phyloP scores from a whole-genome alignment of 2,797 vertebrate genomes.

The Alcedo quadribrachys region DNA sequence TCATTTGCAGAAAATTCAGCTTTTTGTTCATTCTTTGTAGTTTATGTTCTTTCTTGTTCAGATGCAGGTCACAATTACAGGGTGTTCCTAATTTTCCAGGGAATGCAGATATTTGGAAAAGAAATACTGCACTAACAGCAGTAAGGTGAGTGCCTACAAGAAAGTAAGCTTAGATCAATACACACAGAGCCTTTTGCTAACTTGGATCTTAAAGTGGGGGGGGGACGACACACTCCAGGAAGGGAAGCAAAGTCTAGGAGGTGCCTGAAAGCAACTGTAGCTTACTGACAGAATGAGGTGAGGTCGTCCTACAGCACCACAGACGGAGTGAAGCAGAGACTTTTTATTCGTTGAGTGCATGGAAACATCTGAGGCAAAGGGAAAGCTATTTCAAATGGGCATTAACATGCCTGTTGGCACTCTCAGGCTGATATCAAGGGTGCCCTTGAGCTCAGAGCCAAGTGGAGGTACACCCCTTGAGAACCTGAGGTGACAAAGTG shows the following conservation, averaged over 20 bases:
- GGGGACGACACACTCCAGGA: not conserved
- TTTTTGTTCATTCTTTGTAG: not conserved
- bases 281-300: slow-evolving; percentile 65
- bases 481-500: slow-evolving; percentile 63
- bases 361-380: slow-evolving; percentile 57
- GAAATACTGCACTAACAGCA: not conserved
- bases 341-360: slow-evolving; percentile 60
- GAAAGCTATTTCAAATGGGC: slow-evolving; percentile 67
- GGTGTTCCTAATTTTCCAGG: slow-evolving; percentile 27
- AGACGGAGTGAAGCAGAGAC: not conserved
- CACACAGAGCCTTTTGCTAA: not conserved
- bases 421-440: slow-evolving; percentile 69
- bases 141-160: not conserved
- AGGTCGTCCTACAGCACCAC: slow-evolving; percentile 32
- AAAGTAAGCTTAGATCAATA: not conserved
- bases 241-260: slow-evolving; percentile 35
- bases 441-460: slow-evolving; percentile 65
- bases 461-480: slow-evolving; percentile 65
- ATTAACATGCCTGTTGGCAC: slow-evolving; percentile 68
- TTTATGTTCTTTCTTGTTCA: not conserved
- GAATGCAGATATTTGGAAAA: not conserved
- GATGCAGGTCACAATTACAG: not conserved
- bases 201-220: not conserved
- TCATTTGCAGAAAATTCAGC: slow-evolving; percentile 22
- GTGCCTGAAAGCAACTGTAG: slow-evolving; percentile 39